Evolutionary conservation across 2,888 invertebrate species (phyloP).

Genomic region (Drosophila barbarae): DNA sequence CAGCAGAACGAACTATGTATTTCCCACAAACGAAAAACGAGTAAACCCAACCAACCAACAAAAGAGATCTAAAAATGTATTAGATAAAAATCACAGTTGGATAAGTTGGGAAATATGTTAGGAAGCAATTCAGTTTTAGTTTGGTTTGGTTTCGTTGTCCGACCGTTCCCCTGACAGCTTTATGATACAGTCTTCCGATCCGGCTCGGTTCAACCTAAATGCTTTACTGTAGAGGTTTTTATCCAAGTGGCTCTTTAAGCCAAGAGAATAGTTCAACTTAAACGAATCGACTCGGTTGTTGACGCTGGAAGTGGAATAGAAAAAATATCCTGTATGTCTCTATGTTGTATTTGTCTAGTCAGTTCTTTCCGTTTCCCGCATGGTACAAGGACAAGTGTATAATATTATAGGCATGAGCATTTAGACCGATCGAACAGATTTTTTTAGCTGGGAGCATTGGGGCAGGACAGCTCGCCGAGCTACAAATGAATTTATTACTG

Average conservation of each 20-base stretch:
- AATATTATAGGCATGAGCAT: slow-evolving; percentile 6
- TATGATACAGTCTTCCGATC: neutral
- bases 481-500: neutral
- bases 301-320: neutral
- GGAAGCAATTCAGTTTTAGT: neutral
- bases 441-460: neutral
- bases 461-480: neutral
- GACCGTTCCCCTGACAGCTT: neutral
- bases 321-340: slow-evolving; percentile 8
- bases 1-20: slow-evolving; percentile 37
- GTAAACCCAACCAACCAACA: slow-evolving; percentile 30
- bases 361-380: neutral
- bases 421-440: slow-evolving; percentile 5
- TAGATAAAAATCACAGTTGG: neutral
- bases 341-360: slow-evolving; percentile 6
- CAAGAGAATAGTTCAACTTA: neutral
- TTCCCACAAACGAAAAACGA: slow-evolving; percentile 28
- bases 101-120: neutral
- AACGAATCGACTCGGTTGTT: no score
- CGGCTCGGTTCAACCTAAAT: neutral
- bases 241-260: neutral
- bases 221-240: neutral
- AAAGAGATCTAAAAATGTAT: slow-evolving; percentile 11
- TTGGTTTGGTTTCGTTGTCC: neutral
- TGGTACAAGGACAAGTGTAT: neutral